Evolutionary conservation across 2,797 vertebrate species (phyloP), one percentile per base, ranked within the genome.

Genomic region (Salmo trutta): DNA sequence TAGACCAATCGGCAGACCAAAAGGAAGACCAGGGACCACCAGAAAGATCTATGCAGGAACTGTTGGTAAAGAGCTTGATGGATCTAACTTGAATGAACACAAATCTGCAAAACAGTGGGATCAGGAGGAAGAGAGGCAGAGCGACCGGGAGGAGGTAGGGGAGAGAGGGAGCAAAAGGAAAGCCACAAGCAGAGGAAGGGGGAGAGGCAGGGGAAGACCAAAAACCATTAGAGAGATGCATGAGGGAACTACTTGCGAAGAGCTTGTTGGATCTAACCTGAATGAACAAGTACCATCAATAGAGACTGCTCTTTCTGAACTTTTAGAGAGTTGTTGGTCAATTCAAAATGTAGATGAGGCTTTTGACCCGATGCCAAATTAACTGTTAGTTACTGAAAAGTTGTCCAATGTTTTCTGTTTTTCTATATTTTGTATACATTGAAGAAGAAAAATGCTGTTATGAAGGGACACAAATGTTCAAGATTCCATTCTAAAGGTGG

Each of bases 1-100:
- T 24, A 31, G 71, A 68, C 47, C 59, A 10, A 69, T 47, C 68
- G 64, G 54, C 64, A 52, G 53, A 71, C 62, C 62, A 15, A 65
- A 24, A 65, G 21, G 53, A 2, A 16, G 53, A 54, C 53, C 53
- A 54, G 53, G 53, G 53, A 54, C 53, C 53, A 54, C 16, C 53
- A 54, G 53, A 54, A 19, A 54, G 17, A 54, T 54, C 16, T 7
- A 16, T 16, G 53, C 53, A 16, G 6, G 53, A 54, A 54, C 53
- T 19, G 53, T 54, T 54, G 53, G 17, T 54, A 54, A 54, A 54
- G 15, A 16, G 53, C 53, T 16, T 54, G 16, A 19, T 54, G 53
- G 53, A 4, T 54, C 4, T 3, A 54, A 54, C 5, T 4, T 54
- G 53, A 54, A 54, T 54, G 5, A 54, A 54, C 53, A 16, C 53